phyloP scores from a whole-genome alignment of 2,113 vertebrate genomes.

The Istiophorus platypterus region DNA sequence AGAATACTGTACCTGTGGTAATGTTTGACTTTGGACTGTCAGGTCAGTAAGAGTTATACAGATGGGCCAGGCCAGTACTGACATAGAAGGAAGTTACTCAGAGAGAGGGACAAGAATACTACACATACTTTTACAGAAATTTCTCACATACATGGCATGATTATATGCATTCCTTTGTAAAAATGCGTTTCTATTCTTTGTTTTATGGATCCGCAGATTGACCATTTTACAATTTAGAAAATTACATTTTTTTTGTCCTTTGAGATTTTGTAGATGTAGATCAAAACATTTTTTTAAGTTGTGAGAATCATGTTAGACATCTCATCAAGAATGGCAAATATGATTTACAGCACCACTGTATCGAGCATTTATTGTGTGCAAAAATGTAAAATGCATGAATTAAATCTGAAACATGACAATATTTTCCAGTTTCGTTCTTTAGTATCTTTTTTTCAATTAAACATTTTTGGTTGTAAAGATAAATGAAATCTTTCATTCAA shows the following conservation, averaged over 20 bases:
- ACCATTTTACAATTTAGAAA: neutral
- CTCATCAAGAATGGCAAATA: neutral
- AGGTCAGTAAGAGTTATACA: neutral
- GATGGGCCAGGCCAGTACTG: neutral
- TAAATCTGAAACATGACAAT: neutral
- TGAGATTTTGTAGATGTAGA: neutral
- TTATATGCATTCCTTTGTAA: neutral
- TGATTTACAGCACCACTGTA: neutral
- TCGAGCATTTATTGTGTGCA: constrained; percentile 5
- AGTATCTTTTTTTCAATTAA: neutral
- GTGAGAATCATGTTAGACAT: neutral
- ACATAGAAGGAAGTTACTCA: neutral
- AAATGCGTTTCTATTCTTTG: neutral
- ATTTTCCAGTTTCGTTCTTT: neutral
- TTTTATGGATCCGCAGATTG: neutral
- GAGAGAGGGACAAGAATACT: neutral
- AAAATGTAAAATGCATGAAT: neutral
- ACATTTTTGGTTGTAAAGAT: neutral
- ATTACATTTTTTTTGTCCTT: neutral
- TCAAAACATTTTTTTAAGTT: neutral
- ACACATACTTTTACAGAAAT: neutral
- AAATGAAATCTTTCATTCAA: neutral
- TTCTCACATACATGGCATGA: neutral
- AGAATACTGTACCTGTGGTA: neutral
- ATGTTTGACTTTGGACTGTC: constrained; percentile 22